A percentile compares a stretch with the other conserved stretches of the same genome.
phyloP scores from a whole-genome alignment of 2,113 vertebrate species.

The Glaucidium brasilianum region DNA sequence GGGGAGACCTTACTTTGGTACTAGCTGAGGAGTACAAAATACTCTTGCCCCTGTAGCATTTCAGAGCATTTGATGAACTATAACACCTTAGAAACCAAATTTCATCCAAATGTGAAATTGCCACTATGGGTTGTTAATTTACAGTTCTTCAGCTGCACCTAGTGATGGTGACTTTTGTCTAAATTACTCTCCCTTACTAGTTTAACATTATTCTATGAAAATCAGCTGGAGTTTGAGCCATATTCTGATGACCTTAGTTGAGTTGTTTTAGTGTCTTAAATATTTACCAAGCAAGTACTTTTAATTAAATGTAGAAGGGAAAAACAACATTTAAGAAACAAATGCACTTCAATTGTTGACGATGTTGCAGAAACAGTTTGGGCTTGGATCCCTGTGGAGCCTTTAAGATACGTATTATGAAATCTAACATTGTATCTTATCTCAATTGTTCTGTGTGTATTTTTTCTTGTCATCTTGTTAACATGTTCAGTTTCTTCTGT shows the following conservation, averaged over 20 bases:
- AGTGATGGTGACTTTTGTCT: not conserved
- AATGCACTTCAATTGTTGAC: not conserved
- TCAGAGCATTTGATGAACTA: not conserved
- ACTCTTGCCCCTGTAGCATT: not conserved
- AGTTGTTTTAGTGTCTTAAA: not conserved
- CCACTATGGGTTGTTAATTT: not conserved
- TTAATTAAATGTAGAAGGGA: too few species aligned
- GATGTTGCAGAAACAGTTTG: not conserved
- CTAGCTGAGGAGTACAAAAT: not conserved
- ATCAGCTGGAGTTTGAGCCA: not conserved
- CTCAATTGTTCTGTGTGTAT: fast-evolving
- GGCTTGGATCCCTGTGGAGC: not conserved
- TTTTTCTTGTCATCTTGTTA: not conserved
- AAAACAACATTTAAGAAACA: too few species aligned
- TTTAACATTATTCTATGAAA: not conserved
- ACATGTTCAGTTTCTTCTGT: not conserved
- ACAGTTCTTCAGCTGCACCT: not conserved
- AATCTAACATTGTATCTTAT: not conserved
- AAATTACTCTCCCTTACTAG: not conserved
- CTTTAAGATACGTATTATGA: not conserved
- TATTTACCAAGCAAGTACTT: not conserved
- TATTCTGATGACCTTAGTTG: not conserved
- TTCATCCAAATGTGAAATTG: not conserved
- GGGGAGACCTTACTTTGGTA: not conserved
- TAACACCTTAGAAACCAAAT: not conserved